These are phyloP conservation scores for Petrolisthes cinctipes DNA, from an alignment of 2,888 invertebrate genomes.

Conservation along the genomic window DNA sequence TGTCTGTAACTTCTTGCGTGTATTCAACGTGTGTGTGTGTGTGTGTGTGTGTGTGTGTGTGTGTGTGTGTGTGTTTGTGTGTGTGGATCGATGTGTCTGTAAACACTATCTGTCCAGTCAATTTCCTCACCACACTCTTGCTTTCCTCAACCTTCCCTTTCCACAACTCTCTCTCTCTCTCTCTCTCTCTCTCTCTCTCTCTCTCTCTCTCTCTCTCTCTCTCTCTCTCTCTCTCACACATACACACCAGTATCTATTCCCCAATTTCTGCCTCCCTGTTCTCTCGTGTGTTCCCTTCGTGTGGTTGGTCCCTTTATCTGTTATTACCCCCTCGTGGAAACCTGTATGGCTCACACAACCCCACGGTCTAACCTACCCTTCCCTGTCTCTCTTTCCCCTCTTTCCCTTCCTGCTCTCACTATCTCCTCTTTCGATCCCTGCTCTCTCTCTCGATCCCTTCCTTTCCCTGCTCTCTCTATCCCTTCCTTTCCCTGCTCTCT, in stretches of 20 bases:
- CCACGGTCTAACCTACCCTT: not conserved
- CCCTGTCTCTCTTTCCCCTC: not conserved
- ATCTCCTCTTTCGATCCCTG: too few species aligned
- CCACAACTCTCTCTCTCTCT: too few species aligned
- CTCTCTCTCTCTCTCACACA: not conserved
- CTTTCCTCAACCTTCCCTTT: not conserved
- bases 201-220: conserved; percentile 8
- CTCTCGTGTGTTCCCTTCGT: not conserved
- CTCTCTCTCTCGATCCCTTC: too few species aligned
- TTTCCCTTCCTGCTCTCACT: too few species aligned
- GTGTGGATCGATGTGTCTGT: too few species aligned
- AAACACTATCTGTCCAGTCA: not conserved
- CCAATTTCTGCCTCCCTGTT: not conserved
- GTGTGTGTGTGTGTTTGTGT: too few species aligned
- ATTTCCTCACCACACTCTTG: not conserved
- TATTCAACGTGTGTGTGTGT: not conserved
- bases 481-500: too few species aligned
- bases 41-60: too few species aligned
- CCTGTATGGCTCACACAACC: not conserved
- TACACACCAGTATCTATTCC: not conserved
- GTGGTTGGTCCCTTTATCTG: not conserved
- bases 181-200: too few species aligned
- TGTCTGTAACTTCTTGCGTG: not conserved
- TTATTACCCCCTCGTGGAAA: not conserved
- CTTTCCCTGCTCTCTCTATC: too few species aligned